Percentiles rank a stretch among this genome's conserved stretches.
Conservation (phyloP, 2,888 invertebrate species). For the Hydrotaea diabolus region DNA sequence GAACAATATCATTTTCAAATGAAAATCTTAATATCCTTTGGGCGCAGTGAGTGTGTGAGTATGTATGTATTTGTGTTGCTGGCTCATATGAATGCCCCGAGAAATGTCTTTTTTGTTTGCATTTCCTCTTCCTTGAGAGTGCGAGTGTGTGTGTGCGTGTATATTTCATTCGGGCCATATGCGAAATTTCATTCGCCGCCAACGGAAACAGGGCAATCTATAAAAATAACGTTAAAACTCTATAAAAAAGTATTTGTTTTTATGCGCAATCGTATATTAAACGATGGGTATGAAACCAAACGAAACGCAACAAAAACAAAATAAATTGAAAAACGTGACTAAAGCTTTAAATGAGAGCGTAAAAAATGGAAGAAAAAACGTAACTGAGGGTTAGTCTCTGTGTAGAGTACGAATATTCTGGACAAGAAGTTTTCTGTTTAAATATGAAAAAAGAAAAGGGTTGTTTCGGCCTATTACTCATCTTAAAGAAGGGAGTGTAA, state of each 20-base stretch:
- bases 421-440: too few species aligned
- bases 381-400: not conserved
- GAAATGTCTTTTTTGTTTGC: not conserved
- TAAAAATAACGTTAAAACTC: slow-evolving; percentile 25
- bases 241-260: slow-evolving; percentile 31
- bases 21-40: slow-evolving; percentile 20
- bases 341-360: slow-evolving; percentile 28
- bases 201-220: not conserved
- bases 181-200: slow-evolving; percentile 21
- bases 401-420: slow-evolving; percentile 12
- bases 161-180: slow-evolving; percentile 15
- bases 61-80: not conserved
- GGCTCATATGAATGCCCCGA: not conserved
- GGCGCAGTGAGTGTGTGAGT: not conserved
- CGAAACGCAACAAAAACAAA: not conserved
- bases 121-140: not conserved
- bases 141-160: not conserved
- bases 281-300: not conserved
- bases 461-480: too few species aligned
- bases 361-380: not conserved
- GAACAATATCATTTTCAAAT: slow-evolving; percentile 18
- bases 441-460: too few species aligned
- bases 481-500: too few species aligned
- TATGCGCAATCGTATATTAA: slow-evolving; percentile 22
- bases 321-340: slow-evolving; percentile 41